Evolutionary conservation across 2,797 vertebrate genomes (phyloP).

Genomic region (Pelochelys cantorii): DNA sequence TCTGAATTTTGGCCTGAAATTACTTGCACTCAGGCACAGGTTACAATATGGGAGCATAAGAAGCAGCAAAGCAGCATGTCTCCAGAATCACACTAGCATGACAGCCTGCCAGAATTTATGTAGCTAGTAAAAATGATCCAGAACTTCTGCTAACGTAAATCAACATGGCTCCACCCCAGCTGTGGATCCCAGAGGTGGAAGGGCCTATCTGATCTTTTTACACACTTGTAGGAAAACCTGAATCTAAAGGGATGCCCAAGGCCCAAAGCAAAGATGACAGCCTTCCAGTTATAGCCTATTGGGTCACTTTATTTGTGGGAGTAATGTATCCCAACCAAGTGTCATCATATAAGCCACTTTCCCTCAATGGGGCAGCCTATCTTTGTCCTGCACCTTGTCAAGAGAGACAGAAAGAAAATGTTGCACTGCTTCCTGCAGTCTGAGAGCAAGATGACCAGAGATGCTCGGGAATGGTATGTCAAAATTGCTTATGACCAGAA

Average conservation of each 20-base stretch:
- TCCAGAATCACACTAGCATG: not conserved
- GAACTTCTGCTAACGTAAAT: conserved; percentile 29
- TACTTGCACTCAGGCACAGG: not conserved
- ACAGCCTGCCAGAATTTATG: not conserved
- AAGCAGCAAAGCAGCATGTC: not conserved
- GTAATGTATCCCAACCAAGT: conserved; percentile 20
- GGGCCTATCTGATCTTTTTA: conserved; percentile 24
- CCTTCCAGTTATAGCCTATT: not conserved
- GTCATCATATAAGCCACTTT: conserved; percentile 15
- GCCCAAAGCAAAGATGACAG: conserved; percentile 60
- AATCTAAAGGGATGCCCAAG: conserved; percentile 35
- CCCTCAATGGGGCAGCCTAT: not conserved
- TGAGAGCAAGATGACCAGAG: not conserved
- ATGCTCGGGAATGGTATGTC: not conserved
- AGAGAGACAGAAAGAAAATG: not conserved
- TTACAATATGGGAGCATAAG: not conserved
- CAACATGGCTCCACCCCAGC: not conserved
- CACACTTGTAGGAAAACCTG: conserved; percentile 56
- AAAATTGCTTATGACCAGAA: not conserved
- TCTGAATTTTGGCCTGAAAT: not conserved
- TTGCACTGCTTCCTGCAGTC: not conserved
- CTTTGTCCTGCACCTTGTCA: not conserved
- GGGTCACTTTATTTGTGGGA: not conserved
- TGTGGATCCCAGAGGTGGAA: conserved; percentile 36
- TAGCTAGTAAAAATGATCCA: conserved; percentile 25